phyloP scores from a whole-genome alignment of 1,140 invertebrate genomes.

The Scylla paramamosain region DNA sequence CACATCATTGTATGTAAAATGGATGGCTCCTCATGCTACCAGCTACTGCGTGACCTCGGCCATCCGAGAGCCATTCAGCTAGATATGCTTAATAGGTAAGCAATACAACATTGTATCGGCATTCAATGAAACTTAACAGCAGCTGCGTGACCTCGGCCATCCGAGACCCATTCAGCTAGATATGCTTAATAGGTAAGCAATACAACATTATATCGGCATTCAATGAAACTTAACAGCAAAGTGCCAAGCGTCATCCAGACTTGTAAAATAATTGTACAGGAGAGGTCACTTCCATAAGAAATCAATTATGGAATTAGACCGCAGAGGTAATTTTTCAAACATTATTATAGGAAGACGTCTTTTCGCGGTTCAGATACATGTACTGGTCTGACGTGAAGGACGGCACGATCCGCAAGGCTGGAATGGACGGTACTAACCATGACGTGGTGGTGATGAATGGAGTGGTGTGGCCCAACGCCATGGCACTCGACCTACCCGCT shows the following conservation, averaged over 20 bases:
- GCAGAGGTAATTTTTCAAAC: not conserved
- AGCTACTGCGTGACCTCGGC: constrained; percentile 85
- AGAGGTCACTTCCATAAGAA: too few relatives aligned
- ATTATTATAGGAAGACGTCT: not conserved
- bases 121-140: too few relatives aligned
- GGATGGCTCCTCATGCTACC: constrained; percentile 86
- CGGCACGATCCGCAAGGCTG: constrained; percentile 80
- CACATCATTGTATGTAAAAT: constrained; percentile 84
- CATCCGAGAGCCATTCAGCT: constrained; percentile 86
- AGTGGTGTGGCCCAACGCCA: constrained; percentile 86
- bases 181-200: constrained; percentile 82
- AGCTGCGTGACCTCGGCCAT: constrained; percentile 85
- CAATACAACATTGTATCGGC: too few relatives aligned
- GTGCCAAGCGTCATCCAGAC: too few relatives aligned
- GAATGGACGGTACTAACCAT: constrained; percentile 82
- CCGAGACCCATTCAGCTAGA: constrained; percentile 87
- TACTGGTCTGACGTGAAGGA: constrained; percentile 73
- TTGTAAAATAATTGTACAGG: too few relatives aligned
- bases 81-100: constrained; percentile 83
- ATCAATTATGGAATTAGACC: too few relatives aligned
- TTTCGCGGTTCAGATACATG: constrained; percentile 27
- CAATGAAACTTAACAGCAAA: too few relatives aligned
- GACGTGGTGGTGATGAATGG: constrained; percentile 80
- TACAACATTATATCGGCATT: too few relatives aligned
- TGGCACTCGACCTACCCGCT: constrained; percentile 84